Evolutionary conservation across 2,888 invertebrate genomes (phyloP), one percentile per base, ranked within the genome.

Genomic region (Ischnus inquisitorius): DNA sequence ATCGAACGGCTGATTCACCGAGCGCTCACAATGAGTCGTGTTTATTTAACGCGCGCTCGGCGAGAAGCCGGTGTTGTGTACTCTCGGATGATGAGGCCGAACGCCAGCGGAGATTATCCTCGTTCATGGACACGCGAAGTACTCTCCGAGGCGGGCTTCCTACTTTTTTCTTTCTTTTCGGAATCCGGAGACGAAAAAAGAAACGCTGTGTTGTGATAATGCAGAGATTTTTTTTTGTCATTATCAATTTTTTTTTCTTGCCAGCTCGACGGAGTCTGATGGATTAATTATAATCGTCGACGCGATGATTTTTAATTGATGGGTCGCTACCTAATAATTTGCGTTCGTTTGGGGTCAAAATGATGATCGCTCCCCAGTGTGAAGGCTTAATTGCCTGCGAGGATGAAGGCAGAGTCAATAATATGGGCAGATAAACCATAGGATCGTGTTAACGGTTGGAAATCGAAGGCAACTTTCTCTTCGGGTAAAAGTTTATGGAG

Each of bases 1-100:
- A 46, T 62, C 60, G 62, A 64, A 69, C 69, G 69, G 34, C 62
- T 81, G 80, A 81, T 76, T 81, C 80, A 81, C 75, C 75, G 19
- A 43, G 41, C 76, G 57, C 54, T 81, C 57, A 71, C 76, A 71
- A 62, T 81, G 80, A 80, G 68, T 75, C 64, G 74, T 57, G 57
- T 57, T 57, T 62, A 28, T 76, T 81, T 76, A 43, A 81, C 69
- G 51, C 62, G 68, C 69, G 68, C 34, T 69, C 69, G 76, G 81
- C 69, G 69, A 34, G 34, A 69, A 81, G 81, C 51, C 64, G 14
- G 57, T n/a, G 25, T 57, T 57, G 14, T 57, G 25, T 57, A 57
- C 57, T 57, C 25, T 25, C 57, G 57, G 34, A 57, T 57, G 57
- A 57, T 57, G 57, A 57, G 28, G 68, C 68, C 43, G 28, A 57